Evolutionary conservation across 2,113 vertebrate species (phyloP).

Genomic region (Lathamus discolor): DNA sequence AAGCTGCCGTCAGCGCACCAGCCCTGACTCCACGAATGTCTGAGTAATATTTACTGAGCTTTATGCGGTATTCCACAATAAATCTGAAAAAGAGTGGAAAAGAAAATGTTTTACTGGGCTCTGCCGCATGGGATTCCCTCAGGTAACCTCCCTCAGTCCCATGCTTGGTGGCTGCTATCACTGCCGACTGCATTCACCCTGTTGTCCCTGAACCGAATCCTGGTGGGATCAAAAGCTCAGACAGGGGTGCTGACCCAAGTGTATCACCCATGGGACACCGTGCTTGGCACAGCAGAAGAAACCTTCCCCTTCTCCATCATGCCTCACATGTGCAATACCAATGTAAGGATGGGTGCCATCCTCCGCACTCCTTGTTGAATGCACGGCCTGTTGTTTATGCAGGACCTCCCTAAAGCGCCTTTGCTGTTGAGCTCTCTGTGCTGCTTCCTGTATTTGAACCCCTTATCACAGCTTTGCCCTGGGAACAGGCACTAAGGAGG

Average conservation of each 20-base stretch:
- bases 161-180: rapidly evolving
- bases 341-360: neutral
- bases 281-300: neutral
- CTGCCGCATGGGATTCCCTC: neutral
- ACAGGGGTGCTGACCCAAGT: neutral
- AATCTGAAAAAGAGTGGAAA: neutral
- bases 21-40: conserved; percentile 15
- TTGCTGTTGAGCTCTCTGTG: neutral
- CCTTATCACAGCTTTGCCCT: neutral
- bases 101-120: neutral
- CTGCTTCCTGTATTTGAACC: conserved; percentile 17
- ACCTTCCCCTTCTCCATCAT: neutral
- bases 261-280: neutral
- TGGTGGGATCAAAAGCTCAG: neutral
- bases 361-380: rapidly evolving
- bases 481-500: neutral
- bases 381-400: neutral
- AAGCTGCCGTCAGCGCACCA: neutral
- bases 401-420: neutral
- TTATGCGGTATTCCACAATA: neutral
- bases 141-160: neutral
- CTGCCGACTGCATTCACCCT: rapidly evolving
- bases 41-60: neutral
- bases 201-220: rapidly evolving
- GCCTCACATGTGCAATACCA: rapidly evolving